Conservation (phyloP, 2,113 vertebrate species). For the Megaceryle torquata region DNA sequence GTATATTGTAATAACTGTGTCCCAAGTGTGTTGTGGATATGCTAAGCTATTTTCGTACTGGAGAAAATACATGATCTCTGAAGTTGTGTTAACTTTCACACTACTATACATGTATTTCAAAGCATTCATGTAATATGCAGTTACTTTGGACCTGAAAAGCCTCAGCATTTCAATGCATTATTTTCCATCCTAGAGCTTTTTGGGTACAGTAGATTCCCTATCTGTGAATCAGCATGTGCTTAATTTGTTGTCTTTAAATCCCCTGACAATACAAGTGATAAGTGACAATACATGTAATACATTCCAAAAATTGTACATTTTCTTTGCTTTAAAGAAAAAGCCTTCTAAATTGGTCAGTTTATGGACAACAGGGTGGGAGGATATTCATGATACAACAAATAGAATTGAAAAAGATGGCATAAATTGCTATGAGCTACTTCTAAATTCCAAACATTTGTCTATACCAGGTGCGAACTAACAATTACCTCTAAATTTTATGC, state of each 20-base stretch:
- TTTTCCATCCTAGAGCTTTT: not conserved
- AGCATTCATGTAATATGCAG: not conserved
- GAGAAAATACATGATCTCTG: not conserved
- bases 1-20: not conserved
- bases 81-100: not conserved
- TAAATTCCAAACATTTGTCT: conserved; percentile 26
- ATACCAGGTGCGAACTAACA: not conserved
- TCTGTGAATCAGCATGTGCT: not conserved
- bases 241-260: not conserved
- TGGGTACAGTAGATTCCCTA: not conserved
- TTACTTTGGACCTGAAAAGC: not conserved
- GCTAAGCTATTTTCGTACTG: not conserved
- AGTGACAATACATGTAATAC: not conserved
- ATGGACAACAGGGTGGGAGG: not conserved
- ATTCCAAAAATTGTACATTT: not conserved
- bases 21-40: not conserved
- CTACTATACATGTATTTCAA: not conserved
- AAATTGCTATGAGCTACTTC: not conserved
- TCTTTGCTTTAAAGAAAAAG: not conserved
- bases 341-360: not conserved
- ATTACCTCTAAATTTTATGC: conserved; percentile 6
- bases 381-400: not conserved
- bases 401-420: conserved; percentile 19
- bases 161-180: not conserved
- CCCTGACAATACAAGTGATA: not conserved